Evolutionary conservation across 2,888 invertebrate genomes (phyloP), one percentile per base, ranked within the genome.

Genomic region (Xestoiulus laeticollis): DNA sequence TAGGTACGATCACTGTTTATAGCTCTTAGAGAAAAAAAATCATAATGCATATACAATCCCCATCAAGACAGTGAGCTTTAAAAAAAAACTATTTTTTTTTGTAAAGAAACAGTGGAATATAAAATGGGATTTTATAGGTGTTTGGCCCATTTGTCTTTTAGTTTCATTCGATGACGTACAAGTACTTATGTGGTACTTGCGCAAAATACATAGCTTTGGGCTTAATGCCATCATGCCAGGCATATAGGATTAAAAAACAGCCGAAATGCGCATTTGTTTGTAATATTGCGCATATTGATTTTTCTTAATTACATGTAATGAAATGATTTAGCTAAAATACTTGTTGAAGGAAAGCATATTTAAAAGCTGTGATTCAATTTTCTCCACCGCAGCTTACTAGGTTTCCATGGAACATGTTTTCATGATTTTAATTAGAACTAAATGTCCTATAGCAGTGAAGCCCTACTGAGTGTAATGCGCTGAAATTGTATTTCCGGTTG

Each of bases 21-120:
- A 59, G 59, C 59, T 59, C 59, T 59, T 22, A 59, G 59, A 8
- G 22, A 59, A 59, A 59, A n/a, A 16, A 19, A 22, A 8, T 5
- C 33, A 5, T 2, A 38, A 2, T 38, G 33, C 6, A 38, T 38
- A 38, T 38, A 38, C 33, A 38, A 38, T 38, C 33, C 33, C 33
- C 33, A 59, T 59, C 59, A 2, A 59, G 59, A 38, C 59, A 59
- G 22, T 59, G 59, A 59, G 59, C 59, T 59, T 59, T 22, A 59
- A 59, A 59, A 38, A 59, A 22, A n/a, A n/a, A 59, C n/a, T 59
- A 59, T 59, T 59, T 59, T 59, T 59, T 22, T 59, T 59, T 59
- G 22, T 19, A 22, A 59, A 59, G 22, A n/a, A 22, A 59, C 59
- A 22, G 22, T 22, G 22, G 59, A 59, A 59, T 59, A 10, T 22